A percentile compares a stretch with the other conserved stretches of the same genome.
These are phyloP conservation scores for Acanthiza pusilla DNA, from an alignment of 2,797 vertebrate species.

Conservation along the genomic window DNA sequence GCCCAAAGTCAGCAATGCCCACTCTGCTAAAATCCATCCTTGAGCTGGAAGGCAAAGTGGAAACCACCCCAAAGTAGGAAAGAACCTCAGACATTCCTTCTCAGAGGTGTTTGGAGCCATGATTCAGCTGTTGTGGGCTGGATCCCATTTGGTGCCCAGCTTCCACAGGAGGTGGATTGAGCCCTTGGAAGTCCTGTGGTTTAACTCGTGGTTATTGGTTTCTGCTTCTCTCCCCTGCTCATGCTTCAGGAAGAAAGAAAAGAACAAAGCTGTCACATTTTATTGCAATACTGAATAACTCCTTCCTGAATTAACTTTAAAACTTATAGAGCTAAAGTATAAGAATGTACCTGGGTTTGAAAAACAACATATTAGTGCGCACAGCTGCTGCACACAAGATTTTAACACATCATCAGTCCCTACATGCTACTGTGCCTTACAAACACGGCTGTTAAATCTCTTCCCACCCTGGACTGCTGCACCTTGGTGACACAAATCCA, in stretches of 20 bases:
- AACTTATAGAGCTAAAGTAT: constrained; percentile 27
- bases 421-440: neutral
- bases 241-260: neutral
- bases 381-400: neutral
- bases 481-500: neutral
- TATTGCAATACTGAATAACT: constrained; percentile 49
- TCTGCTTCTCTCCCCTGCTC: neutral
- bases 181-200: neutral
- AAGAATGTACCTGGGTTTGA: constrained; percentile 34
- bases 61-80: neutral
- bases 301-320: constrained; percentile 47
- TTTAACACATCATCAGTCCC: neutral
- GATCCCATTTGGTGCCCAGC: neutral
- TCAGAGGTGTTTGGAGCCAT: neutral
- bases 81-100: neutral
- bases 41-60: neutral
- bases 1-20: neutral
- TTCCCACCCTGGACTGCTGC: neutral
- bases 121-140: neutral
- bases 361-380: constrained; percentile 38
- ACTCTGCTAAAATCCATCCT: neutral
- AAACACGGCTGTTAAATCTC: neutral
- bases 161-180: neutral
- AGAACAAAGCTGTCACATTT: constrained; percentile 47
- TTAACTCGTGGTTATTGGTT: neutral